Conservation (phyloP, 23 tunicate species). For the Halocynthia roretzi region DNA sequence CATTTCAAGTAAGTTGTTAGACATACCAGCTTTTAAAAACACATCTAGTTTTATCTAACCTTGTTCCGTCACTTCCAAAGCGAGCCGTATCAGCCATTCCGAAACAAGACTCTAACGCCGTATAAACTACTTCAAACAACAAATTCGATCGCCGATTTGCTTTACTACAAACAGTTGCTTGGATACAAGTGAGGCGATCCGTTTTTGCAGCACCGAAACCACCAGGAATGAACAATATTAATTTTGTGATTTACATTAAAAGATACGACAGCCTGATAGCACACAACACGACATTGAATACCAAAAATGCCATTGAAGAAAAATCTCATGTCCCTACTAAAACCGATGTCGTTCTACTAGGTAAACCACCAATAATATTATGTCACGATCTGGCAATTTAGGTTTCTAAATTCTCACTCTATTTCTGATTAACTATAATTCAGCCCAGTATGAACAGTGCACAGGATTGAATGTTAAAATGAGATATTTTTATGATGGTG, state of each 20-base stretch:
- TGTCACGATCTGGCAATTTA: too few relatives aligned
- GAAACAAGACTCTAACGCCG: slow-evolving; percentile 15
- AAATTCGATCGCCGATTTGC: slow-evolving; percentile 6
- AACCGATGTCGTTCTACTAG: not conserved
- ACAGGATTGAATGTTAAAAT: too few relatives aligned
- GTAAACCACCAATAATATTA: not conserved
- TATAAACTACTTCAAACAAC: not conserved
- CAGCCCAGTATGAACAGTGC: too few relatives aligned
- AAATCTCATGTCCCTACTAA: not conserved
- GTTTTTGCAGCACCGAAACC: not conserved
- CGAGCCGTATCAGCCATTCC: slow-evolving; percentile 17
- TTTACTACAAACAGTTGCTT: slow-evolving; percentile 9
- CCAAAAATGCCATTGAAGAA: not conserved
- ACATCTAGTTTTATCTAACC: not conserved
- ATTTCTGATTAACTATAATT: too few relatives aligned
- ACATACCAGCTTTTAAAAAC: not conserved
- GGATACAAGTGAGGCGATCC: slow-evolving; percentile 15
- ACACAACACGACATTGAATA: not conserved
- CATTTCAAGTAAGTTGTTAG: slow-evolving; percentile 17
- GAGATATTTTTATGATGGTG: too few relatives aligned
- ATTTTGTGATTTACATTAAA: not conserved
- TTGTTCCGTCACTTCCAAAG: not conserved
- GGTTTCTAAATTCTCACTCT: too few relatives aligned
- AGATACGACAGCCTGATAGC: slow-evolving; percentile 1
- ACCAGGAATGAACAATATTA: not conserved